phyloP scores from a whole-genome alignment of 2,888 invertebrate species.

The Drosophila kokeensis region DNA sequence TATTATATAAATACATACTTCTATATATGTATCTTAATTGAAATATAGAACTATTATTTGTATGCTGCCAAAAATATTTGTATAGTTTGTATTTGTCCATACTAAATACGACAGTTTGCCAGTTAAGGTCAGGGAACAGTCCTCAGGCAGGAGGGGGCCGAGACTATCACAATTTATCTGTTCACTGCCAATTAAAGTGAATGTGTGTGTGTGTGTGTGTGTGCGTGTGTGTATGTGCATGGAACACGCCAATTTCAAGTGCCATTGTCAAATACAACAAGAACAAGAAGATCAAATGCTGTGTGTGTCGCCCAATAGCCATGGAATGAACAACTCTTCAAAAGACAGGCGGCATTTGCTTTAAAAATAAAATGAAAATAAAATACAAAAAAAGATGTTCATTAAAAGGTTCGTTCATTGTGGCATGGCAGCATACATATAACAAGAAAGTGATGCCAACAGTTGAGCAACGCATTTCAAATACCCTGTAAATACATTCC shows the following conservation, averaged over 20 bases:
- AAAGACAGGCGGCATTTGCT: conserved; percentile 35
- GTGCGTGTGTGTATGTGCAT: conserved; percentile 5
- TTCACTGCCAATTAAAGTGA: conserved; percentile 51
- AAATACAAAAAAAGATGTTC: conserved; percentile 35
- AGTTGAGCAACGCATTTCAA: conserved; percentile 17
- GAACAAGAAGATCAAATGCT: neutral
- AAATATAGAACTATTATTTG: neutral
- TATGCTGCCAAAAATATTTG: neutral
- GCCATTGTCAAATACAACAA: conserved; percentile 22
- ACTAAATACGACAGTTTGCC: neutral
- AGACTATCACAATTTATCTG: conserved; percentile 44
- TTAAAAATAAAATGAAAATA: conserved; percentile 44
- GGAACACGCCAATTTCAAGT: conserved; percentile 34
- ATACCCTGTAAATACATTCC: conserved; percentile 38
- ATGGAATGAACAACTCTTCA: conserved; percentile 46
- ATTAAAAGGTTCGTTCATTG: conserved; percentile 43
- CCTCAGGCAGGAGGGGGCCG: conserved; percentile 16
- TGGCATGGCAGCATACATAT: neutral
- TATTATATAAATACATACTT: neutral
- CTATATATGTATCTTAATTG: neutral
- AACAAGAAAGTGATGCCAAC: conserved; percentile 13
- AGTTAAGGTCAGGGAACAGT: conserved; percentile 32
- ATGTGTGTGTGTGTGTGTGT: neutral
- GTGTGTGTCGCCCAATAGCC: conserved; percentile 26
- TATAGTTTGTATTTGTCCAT: neutral